Percentiles rank a stretch among this genome's conserved stretches.
These are phyloP conservation scores for Caenorhabditis sinica DNA, from an alignment of 2,888 invertebrate genomes.

Conservation along the genomic window DNA sequence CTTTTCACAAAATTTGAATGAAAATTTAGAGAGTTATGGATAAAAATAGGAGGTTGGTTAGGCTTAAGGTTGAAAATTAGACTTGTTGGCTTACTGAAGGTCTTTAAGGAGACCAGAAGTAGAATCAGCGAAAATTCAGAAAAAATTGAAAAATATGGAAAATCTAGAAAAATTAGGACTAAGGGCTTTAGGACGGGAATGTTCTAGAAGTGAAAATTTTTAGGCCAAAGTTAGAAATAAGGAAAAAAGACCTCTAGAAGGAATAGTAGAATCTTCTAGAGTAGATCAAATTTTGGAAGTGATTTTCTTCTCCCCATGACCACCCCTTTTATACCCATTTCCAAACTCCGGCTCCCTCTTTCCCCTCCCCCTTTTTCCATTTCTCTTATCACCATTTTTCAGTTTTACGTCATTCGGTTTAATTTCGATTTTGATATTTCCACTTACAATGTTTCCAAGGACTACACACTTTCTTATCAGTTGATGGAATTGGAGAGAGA, in stretches of 20 bases:
- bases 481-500: too few species aligned
- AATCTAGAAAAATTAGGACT: too few species aligned
- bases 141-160: too few species aligned
- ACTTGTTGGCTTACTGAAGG: too few species aligned
- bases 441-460: background rate
- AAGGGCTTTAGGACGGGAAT: too few species aligned
- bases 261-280: background rate
- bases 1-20: too few species aligned
- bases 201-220: background rate
- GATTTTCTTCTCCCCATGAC: background rate
- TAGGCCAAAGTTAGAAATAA: background rate
- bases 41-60: too few species aligned
- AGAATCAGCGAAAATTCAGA: too few species aligned
- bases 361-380: background rate
- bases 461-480: constrained; percentile 4
- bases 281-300: background rate
- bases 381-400: background rate
- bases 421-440: background rate
- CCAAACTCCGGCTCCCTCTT: background rate
- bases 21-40: too few species aligned
- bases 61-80: too few species aligned
- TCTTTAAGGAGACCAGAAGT: too few species aligned
- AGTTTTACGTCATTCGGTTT: background rate
- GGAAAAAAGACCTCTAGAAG: too few species aligned
- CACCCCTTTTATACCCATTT: background rate